phyloP scores from a whole-genome alignment of 2,113 vertebrate species.

The Grus americana region DNA sequence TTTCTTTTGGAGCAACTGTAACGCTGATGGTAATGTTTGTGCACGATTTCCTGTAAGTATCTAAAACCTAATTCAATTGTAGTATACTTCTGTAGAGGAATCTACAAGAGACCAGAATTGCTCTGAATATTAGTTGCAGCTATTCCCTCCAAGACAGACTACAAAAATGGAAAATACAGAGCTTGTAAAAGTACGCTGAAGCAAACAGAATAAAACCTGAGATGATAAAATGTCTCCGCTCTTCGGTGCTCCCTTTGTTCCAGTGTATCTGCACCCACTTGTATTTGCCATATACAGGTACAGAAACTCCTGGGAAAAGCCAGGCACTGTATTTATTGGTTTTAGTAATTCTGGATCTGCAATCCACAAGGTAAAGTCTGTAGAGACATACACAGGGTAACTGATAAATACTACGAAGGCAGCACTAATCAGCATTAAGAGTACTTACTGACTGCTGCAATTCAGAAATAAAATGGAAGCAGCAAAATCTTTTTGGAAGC shows the following conservation, averaged over 20 bases:
- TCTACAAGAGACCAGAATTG: neutral
- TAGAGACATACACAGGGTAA: neutral
- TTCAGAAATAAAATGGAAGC: neutral
- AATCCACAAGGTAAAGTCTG: neutral
- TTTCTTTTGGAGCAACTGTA: neutral
- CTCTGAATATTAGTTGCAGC: neutral
- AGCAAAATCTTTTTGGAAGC: neutral
- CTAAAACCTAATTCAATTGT: neutral
- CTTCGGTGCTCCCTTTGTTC: neutral
- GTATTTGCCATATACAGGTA: neutral
- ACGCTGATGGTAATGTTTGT: too few species aligned
- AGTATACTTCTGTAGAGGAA: neutral
- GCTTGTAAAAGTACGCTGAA: neutral
- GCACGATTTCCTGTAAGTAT: neutral
- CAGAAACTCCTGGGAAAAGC: neutral
- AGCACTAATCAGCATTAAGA: neutral
- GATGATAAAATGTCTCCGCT: neutral
- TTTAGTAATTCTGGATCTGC: neutral
- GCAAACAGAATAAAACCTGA: neutral
- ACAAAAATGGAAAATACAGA: neutral
- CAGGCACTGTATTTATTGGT: neutral
- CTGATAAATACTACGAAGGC: neutral
- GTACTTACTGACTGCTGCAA: neutral
- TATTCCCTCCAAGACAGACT: neutral
- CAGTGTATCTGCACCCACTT: neutral